Conservation (phyloP, 2,113 vertebrate species). For the Hyla sarda region DNA sequence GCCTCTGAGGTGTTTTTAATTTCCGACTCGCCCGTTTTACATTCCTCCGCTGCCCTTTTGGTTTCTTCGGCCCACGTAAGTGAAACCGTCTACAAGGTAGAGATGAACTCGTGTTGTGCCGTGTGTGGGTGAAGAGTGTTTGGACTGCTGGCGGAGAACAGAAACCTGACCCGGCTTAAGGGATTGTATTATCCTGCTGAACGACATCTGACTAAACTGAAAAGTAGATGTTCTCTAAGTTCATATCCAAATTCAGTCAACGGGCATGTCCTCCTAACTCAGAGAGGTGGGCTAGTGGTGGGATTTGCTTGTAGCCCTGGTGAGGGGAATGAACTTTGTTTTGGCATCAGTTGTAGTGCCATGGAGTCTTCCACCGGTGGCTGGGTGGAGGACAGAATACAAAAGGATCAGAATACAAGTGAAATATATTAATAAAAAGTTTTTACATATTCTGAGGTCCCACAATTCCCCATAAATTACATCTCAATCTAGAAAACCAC, state of each 20-base stretch:
- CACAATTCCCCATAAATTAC: no score
- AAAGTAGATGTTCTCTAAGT: neutral
- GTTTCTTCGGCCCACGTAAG: slow-evolving; percentile 37
- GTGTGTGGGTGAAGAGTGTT: slow-evolving; percentile 7
- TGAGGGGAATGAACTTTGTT: no score
- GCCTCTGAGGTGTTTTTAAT: slow-evolving; percentile 48
- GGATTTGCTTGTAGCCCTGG: neutral
- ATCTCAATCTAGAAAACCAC: no score
- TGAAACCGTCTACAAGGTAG: slow-evolving; percentile 25
- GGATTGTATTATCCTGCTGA: neutral
- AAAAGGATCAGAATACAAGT: no score
- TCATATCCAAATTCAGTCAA: neutral
- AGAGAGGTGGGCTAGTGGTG: neutral
- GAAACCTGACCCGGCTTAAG: neutral
- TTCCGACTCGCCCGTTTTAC: slow-evolving; percentile 46
- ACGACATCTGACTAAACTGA: neutral
- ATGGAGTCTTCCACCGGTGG: neutral
- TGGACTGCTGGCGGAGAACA: slow-evolving; percentile 1
- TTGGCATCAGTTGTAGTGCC: neutral
- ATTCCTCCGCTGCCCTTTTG: slow-evolving; percentile 36
- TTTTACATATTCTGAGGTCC: no score
- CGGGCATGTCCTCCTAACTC: neutral
- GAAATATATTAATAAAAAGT: no score
- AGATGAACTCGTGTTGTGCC: slow-evolving; percentile 1
- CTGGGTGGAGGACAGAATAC: neutral